Evolutionary conservation across 2,797 vertebrate genomes (phyloP), one percentile per base, ranked within the genome.

Genomic region (Nannoperca obscura): DNA sequence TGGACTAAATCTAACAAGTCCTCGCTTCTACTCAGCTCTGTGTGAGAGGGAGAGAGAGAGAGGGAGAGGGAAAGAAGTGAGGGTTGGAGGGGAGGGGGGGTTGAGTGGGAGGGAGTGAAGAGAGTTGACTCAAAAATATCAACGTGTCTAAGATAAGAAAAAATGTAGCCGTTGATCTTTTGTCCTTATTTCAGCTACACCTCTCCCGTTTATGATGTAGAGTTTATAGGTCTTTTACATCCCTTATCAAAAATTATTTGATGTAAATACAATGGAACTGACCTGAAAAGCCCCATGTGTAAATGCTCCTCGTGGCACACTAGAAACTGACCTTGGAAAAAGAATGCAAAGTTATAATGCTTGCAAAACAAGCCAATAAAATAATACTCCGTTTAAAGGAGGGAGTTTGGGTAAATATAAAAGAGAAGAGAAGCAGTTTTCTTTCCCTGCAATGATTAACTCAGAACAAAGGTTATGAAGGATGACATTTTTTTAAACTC

Each of bases 241-340:
- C 94, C 93, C 95, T 96, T 96, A 96, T 95, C 95, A 95, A 95
- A 95, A 95, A 95, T 93, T 96, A 97, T 97, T 98, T 98, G 96
- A 96, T 96, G 96, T 95, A 96, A 97, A 96, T 92, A 96, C 95
- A 94, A 96, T 94, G 93, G 94, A 96, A 96, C 92, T 96, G 95
- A 95, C 95, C 95, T 94, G 95, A 95, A 95, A 96, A 94, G 93
- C 89, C 92, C 91, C 69, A 87, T 95, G 95, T 96, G 96, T 96
- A 97, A 97, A 97, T 97, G 96, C 87, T 91, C 93, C 92, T 91
- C 82, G 68, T 94, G 95, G 89, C 94, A 95, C 96, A 91, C 92
- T 88, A 92, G 91, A 52, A 90, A 72, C 73, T 95, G 97, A 98
- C 98, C 97, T 99, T 98, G 96, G 93, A 88, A 92, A 71, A 93